Conservation (phyloP, 2,113 vertebrate genomes). For the Otocyon megalotis region DNA sequence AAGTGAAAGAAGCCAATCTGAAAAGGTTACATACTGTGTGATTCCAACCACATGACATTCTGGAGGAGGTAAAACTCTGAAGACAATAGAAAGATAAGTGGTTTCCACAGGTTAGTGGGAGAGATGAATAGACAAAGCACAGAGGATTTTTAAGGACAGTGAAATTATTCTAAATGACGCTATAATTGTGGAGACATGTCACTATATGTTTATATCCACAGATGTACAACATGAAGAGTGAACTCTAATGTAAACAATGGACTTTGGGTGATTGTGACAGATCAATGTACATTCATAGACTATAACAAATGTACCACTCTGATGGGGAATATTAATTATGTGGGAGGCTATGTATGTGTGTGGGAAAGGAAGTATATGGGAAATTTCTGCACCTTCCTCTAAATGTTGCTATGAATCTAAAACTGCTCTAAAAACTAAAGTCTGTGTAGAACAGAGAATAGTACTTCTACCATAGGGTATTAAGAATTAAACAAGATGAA, state of each 20-base stretch:
- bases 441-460: neutral
- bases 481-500: neutral
- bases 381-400: neutral
- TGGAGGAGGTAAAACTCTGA: neutral
- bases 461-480: neutral
- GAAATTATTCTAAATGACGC: neutral
- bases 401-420: neutral
- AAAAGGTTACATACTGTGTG: neutral
- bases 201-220: neutral
- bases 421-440: neutral
- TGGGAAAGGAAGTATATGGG: neutral
- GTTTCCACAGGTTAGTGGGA: neutral
- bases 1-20: neutral
- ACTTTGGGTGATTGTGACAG: neutral
- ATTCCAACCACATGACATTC: neutral
- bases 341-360: too few species aligned
- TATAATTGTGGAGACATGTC: neutral
- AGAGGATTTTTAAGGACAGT: neutral
- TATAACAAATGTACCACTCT: neutral
- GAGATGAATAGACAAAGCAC: neutral
- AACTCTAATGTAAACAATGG: neutral
- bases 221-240: neutral
- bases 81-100: neutral
- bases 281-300: neutral
- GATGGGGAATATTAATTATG: neutral